These are phyloP conservation scores for Dicyrtoma fusca DNA, from an alignment of 2,888 invertebrate genomes.

Conservation along the genomic window DNA sequence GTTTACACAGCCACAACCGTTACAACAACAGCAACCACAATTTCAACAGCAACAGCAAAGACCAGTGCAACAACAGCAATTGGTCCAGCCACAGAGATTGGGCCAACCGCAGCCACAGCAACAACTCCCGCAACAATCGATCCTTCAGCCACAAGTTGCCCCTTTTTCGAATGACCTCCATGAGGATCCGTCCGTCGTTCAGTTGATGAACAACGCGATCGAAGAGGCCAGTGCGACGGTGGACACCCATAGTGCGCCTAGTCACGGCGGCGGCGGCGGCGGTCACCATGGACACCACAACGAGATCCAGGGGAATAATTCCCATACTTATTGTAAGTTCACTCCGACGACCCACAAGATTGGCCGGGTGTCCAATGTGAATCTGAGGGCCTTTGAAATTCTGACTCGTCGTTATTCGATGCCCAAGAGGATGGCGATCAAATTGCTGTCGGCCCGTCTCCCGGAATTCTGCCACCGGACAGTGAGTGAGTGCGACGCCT, in stretches of 20 bases:
- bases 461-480: conserved; percentile 32
- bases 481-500: conserved; percentile 35
- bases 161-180: not conserved
- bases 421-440: conserved; percentile 32
- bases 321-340: conserved; percentile 55
- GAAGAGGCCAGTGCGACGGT: conserved; percentile 27
- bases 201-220: conserved; percentile 23
- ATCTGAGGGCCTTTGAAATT: conserved; percentile 54
- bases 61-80: not conserved
- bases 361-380: conserved; percentile 50
- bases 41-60: not conserved
- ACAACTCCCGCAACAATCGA: not conserved
- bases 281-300: conserved; percentile 8
- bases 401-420: conserved; percentile 43
- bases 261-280: not conserved
- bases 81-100: not conserved
- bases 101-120: not conserved
- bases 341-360: conserved; percentile 54
- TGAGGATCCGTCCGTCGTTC: conserved; percentile 17
- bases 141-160: not conserved
- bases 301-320: conserved; percentile 11
- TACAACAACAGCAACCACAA: not conserved
- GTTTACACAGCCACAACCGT: not conserved
- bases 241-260: conserved; percentile 17
- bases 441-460: conserved; percentile 28